Evolutionary conservation across 2,113 vertebrate species (phyloP).

Genomic region (Gila orcuttii): DNA sequence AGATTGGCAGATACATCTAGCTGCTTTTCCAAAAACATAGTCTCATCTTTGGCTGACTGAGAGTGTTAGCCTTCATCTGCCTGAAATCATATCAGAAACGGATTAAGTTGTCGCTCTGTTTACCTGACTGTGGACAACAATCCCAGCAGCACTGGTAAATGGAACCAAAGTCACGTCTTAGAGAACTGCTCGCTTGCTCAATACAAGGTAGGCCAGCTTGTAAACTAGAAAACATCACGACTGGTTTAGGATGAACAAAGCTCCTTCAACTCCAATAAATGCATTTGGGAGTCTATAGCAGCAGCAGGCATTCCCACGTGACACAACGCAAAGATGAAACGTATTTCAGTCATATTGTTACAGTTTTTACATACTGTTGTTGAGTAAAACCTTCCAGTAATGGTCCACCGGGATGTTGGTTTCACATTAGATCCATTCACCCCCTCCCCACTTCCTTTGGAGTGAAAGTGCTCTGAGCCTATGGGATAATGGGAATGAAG

Average conservation of each 20-base stretch:
- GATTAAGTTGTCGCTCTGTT: conserved; percentile 35
- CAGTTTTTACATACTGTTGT: background rate
- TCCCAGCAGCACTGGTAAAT: background rate
- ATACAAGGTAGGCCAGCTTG: conserved; percentile 1
- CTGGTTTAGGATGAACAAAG: conserved; percentile 34
- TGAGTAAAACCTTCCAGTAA: conserved; percentile 22
- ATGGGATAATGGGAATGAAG: conserved; percentile 31
- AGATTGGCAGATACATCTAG: conserved; percentile 23
- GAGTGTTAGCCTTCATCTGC: conserved; percentile 32
- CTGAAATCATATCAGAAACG: conserved; percentile 30
- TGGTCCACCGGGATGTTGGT: background rate
- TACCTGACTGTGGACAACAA: conserved; percentile 30
- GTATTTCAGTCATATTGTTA: background rate
- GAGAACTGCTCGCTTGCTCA: background rate
- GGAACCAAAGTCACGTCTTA: conserved; percentile 28
- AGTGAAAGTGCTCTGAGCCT: conserved; percentile 19
- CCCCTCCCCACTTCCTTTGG: conserved; percentile 12
- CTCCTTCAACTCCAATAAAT: conserved; percentile 13
- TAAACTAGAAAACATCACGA: conserved; percentile 17
- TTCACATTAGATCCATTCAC: conserved; percentile 16
- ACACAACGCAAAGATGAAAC: background rate
- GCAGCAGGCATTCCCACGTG: background rate
- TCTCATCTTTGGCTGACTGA: conserved; percentile 2
- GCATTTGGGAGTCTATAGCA: conserved; percentile 5
- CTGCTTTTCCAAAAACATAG: conserved; percentile 18